phyloP scores from a whole-genome alignment of 2,797 vertebrate species.

The Rousettus madagascariensis region DNA sequence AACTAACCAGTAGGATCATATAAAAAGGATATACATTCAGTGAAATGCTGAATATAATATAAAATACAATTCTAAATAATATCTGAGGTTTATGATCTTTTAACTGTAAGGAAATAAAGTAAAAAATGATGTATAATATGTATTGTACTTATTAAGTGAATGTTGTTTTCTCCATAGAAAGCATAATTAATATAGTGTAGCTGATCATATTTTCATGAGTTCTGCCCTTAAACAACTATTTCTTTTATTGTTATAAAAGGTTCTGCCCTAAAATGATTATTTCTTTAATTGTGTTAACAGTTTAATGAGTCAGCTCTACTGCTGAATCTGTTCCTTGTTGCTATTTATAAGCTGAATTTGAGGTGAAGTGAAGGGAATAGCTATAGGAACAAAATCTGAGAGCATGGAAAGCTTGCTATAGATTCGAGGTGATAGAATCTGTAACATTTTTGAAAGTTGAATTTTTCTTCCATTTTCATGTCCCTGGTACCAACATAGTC shows the following conservation, averaged over 20 bases:
- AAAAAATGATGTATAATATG: neutral
- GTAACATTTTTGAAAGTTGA: neutral
- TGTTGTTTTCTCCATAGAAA: neutral
- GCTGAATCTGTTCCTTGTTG: neutral
- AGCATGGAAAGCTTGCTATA: neutral
- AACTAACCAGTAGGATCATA: neutral
- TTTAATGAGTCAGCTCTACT: neutral
- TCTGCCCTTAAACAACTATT: neutral
- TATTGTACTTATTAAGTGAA: neutral
- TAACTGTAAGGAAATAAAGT: constrained; percentile 19
- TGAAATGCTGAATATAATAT: neutral
- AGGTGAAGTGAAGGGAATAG: neutral
- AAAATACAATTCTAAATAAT: constrained; percentile 21
- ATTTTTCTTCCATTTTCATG: neutral
- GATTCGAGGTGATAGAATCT: neutral
- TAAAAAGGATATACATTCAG: neutral
- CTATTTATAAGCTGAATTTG: constrained; percentile 6
- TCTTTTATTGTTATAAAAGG: neutral
- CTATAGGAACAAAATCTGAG: neutral
- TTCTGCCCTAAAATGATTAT: neutral
- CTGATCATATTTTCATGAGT: neutral
- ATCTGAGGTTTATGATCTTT: constrained; percentile 1
- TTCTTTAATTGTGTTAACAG: neutral
- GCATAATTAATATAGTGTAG: neutral
- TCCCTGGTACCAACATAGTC: neutral